Percentiles rank a stretch among this genome's conserved stretches.
Evolutionary conservation across 1,140 invertebrate species (phyloP).

Genomic region (Hyles vespertilio): DNA sequence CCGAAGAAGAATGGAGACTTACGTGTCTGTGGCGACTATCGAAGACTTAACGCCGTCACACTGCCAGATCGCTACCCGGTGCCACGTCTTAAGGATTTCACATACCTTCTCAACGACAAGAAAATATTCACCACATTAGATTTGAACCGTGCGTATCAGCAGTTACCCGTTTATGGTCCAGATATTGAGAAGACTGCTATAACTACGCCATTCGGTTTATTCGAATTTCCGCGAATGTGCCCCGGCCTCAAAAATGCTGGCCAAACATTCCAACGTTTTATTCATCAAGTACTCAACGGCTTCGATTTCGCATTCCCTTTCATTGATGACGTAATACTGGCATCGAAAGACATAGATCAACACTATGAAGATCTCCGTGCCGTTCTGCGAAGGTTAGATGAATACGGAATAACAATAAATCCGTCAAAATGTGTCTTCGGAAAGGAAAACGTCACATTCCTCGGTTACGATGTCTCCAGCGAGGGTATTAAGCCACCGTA

Average conservation of each 20-base stretch:
- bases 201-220: slow-evolving; percentile 12
- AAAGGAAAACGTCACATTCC: neutral
- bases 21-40: slow-evolving; percentile 19
- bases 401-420: slow-evolving; percentile 20
- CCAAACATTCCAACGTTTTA: slow-evolving; percentile 56
- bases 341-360: slow-evolving; percentile 33
- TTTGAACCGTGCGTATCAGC: slow-evolving; percentile 14
- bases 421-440: slow-evolving; percentile 8
- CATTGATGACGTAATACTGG: slow-evolving; percentile 76
- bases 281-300: slow-evolving; percentile 52
- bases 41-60: slow-evolving; percentile 16
- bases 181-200: slow-evolving; percentile 17
- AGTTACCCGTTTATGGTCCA: slow-evolving; percentile 12
- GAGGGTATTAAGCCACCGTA: slow-evolving; percentile 3
- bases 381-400: slow-evolving; percentile 23
- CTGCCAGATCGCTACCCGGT: slow-evolving; percentile 20
- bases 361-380: slow-evolving; percentile 33
- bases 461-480: slow-evolving; percentile 1
- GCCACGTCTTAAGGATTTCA: slow-evolving; percentile 18
- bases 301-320: slow-evolving; percentile 53
- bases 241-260: slow-evolving; percentile 49
- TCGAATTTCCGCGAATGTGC: slow-evolving; percentile 24
- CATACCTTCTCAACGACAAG: slow-evolving; percentile 11
- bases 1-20: slow-evolving; percentile 18
- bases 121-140: slow-evolving; percentile 16